Evolutionary conservation across 2,797 vertebrate species (phyloP), one percentile per base, ranked within the genome.

Genomic region (Synanceia verrucosa): DNA sequence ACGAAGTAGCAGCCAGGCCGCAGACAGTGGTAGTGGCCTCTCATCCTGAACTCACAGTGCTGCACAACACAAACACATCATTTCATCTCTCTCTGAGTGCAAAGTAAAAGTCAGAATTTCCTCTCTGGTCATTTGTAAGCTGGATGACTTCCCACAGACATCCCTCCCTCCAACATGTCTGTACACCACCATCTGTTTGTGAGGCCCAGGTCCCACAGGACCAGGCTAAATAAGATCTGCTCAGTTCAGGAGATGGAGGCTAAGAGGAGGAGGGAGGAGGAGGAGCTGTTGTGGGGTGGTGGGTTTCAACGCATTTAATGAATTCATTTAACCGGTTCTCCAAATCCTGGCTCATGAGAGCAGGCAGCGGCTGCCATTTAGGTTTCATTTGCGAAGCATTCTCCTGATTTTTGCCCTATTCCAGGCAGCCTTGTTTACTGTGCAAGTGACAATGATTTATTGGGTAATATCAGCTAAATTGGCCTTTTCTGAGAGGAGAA

Each of bases 1-100:
- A 98, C 96, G 0, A 99, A 99, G 92, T 81, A 97, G 94, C 98
- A 99, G 94, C 95, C 96, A 0, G 95, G 94, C 51, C 97, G 95
- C 78, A 99, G 95, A 79, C 98, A 99, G 94, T 99, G 98, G 92
- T 99, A 99, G 89, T 99, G 98, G 50, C 98, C 98, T 10, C 98
- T 94, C 97, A 99, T 98, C 74, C 98, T 94, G 93, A 99, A 99
- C 91, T 99, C 98, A 55, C 98, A 99, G 93, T 99, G 97, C 98
- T 99, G 81, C 1, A 44, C 43, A 23, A 48, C 53, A 82, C 50
- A 89, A 53, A 80, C 51, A 66, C 52, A 67, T 16, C 19, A 74
- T 68, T 2, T 72, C 4, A 78, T 52, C n/a, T 68, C 57, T 58
- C 19, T 64, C 56, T 68, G 53, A 65, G 39, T 43, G 37, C 66